Conservation (phyloP, 2,797 vertebrate species). For the Pseudotriccus pelzelni region DNA sequence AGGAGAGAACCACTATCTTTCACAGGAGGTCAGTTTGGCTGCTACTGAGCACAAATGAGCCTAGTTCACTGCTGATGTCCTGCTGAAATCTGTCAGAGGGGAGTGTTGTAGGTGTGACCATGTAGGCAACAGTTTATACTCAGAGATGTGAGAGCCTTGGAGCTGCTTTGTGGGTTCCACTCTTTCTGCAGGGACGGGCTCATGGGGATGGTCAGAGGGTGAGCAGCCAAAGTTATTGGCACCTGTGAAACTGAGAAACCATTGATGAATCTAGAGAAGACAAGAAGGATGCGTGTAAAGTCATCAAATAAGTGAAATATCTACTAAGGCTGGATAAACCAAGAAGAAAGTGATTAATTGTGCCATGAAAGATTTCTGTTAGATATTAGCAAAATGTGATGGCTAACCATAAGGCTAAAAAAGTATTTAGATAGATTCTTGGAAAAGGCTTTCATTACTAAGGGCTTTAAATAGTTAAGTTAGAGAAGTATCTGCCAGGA, state of each 20-base stretch:
- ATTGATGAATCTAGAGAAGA: not conserved
- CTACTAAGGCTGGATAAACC: not conserved
- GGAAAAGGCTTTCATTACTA: not conserved
- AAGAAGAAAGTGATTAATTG: not conserved
- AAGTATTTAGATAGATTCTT: not conserved
- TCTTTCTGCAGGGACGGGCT: not conserved
- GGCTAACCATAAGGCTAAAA: not conserved
- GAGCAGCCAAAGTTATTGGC: not conserved
- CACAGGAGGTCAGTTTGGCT: not conserved
- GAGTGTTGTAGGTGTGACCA: not conserved
- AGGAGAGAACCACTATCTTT: not conserved
- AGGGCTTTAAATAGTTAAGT: not conserved
- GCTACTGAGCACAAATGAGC: not conserved
- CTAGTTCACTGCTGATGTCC: not conserved
- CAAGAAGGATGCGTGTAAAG: not conserved
- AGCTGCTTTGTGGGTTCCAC: not conserved
- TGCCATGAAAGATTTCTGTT: not conserved
- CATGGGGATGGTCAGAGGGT: accelerated
- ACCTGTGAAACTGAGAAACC: not conserved
- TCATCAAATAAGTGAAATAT: not conserved
- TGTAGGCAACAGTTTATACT: accelerated
- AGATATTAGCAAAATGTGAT: not conserved
- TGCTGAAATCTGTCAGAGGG: not conserved
- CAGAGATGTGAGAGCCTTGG: not conserved
- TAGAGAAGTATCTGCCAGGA: not conserved